Percentiles rank a stretch among this genome's conserved stretches.
Conservation (phyloP, 2,797 vertebrate genomes). For the Gymnodraco acuticeps region DNA sequence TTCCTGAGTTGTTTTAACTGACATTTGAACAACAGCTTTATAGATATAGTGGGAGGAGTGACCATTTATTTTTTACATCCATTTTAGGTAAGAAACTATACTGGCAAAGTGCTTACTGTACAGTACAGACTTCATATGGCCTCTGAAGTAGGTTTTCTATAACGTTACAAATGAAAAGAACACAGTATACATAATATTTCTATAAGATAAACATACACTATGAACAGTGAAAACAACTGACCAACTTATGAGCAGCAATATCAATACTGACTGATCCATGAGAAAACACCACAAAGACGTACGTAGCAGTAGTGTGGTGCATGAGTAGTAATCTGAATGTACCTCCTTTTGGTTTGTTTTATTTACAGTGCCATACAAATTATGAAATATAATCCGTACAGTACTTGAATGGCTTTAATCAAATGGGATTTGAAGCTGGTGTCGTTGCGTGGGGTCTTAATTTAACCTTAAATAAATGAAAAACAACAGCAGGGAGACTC, state of each 20-base stretch:
- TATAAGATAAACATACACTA: constrained; percentile 56
- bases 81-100: constrained; percentile 68
- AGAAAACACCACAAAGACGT: constrained; percentile 1
- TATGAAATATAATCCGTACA: constrained; percentile 20
- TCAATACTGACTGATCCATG: constrained; percentile 51
- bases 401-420: constrained; percentile 67
- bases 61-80: constrained; percentile 45
- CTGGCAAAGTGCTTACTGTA: constrained; percentile 82
- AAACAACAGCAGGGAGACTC: constrained; percentile 33
- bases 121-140: constrained; percentile 81
- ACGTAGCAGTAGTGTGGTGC: constrained; percentile 30
- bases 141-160: constrained; percentile 64
- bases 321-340: constrained; percentile 33
- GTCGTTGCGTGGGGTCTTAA: constrained; percentile 30
- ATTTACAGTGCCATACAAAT: constrained; percentile 20
- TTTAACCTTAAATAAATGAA: constrained; percentile 16
- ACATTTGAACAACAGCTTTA: constrained; percentile 64
- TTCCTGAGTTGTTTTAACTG: constrained; percentile 62
- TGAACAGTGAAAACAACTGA: constrained; percentile 57
- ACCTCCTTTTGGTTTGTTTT: constrained; percentile 55
- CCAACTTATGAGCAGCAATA: constrained; percentile 64
- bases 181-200: constrained; percentile 47
- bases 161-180: constrained; percentile 53
- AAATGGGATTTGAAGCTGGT: constrained; percentile 61
- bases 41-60: constrained; percentile 33